These are phyloP conservation scores for Adelphocoris suturalis DNA, from an alignment of 2,888 invertebrate genomes.

Conservation along the genomic window DNA sequence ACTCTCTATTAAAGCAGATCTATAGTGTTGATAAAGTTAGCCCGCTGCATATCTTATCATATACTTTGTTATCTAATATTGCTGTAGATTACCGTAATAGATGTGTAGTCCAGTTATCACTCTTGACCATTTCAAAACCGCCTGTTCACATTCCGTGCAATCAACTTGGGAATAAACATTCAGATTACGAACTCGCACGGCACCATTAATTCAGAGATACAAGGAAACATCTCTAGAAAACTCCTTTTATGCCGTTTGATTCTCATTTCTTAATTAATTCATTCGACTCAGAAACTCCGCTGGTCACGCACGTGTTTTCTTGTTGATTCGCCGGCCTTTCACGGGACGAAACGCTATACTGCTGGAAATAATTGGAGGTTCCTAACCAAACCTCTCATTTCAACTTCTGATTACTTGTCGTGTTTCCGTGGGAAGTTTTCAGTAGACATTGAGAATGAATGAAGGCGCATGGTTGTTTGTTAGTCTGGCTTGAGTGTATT, in stretches of 20 bases:
- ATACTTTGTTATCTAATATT: no score
- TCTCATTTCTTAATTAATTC: conserved; percentile 21
- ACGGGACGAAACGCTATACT: conserved; percentile 8
- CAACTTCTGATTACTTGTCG: conserved; percentile 24
- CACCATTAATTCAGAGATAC: background rate
- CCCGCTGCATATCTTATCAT: no score
- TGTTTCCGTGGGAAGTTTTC: background rate
- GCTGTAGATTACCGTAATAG: no score
- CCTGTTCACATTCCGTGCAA: background rate
- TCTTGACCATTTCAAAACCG: background rate
- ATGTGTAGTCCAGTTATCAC: no score
- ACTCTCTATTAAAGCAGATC: no score
- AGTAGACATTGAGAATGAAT: background rate
- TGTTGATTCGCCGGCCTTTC: conserved; percentile 26
- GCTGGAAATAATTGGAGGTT: conserved; percentile 26
- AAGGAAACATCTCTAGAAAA: conserved; percentile 1
- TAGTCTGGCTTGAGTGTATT: background rate
- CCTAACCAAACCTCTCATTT: background rate
- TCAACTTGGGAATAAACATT: background rate
- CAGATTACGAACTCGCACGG: conserved; percentile 9
- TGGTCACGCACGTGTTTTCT: conserved; percentile 24
- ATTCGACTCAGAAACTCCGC: background rate
- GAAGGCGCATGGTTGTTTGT: background rate
- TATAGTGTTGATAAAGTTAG: no score
- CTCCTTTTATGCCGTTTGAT: conserved; percentile 7